Base-by-base conservation (phyloP, 2,113 vertebrate species). In the Accipiter virgatus region DNA sequence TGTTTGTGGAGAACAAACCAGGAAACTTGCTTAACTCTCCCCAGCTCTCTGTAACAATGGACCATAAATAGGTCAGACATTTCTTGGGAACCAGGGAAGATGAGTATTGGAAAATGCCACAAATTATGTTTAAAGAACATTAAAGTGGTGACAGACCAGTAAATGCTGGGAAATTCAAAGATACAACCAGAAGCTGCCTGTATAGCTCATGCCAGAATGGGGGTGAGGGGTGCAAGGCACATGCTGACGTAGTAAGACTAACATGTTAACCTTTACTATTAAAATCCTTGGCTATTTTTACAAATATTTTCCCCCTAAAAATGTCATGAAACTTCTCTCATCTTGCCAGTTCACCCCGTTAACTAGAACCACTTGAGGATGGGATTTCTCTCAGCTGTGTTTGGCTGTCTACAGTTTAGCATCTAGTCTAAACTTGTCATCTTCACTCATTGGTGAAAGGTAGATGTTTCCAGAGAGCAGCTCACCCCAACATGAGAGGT, bases 1-100 rank as follows among this genome's bases (percentile, higher is more conserved):
- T 96, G 97, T 97, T 98, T 97, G 95, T 96, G 95, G 94, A 98
- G 92, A 97, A 82, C 81, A 96, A 97, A 96, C 97, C 75, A 97
- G 96, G 96, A 97, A 97, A 96, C 93, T 97, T 92, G 75, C 88
- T 93, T 89, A 96, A 95, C 95, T 97, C 92, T 96, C 95, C 96
- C 89, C 96, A 97, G 96, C 94, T 89, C 96, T 98, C 93, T 97
- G 95, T 97, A 98, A 97, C 97, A 96, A 94, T 94, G 95, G 79
- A 71, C 97, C 93, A 97, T 96, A 96, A 95, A 89, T 88, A 98
- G 98, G 96, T 97, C 94, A 92, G 95, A 94, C 88, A 74, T 71
- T 97, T 96, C 96, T 96, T 97, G 97, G 97, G 96, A 97, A 98
- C 66, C 61, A 96, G 50, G 71, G 83, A 91, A 95, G 97, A 96